Conservation (phyloP, 2,888 invertebrate species). For the Harpalus rubripes region DNA sequence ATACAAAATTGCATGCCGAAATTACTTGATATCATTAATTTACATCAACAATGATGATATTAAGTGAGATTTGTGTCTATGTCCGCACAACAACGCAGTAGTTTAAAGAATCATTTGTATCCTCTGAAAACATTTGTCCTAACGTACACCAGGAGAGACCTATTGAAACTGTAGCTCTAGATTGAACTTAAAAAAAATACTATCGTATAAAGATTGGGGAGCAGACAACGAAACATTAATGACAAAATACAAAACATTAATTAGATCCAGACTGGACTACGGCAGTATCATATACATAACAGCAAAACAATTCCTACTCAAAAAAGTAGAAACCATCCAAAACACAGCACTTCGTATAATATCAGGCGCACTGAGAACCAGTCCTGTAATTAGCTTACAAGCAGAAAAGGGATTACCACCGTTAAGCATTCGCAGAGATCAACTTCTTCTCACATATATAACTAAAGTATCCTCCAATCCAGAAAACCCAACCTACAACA, state of each 20-base stretch:
- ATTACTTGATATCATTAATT: too few species aligned
- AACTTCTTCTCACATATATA: slow-evolving; percentile 14
- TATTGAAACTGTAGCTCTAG: too few species aligned
- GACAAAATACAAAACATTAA: too few species aligned
- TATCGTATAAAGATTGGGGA: slow-evolving; percentile 42
- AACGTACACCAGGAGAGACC: too few species aligned
- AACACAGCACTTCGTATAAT: slow-evolving; percentile 45
- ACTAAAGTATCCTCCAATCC: not conserved
- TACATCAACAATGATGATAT: too few species aligned
- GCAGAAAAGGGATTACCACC: not conserved
- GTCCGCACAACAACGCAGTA: too few species aligned
- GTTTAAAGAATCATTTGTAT: too few species aligned
- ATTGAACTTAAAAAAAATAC: slow-evolving; percentile 53
- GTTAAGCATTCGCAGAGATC: slow-evolving; percentile 9
- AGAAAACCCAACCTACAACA: not conserved
- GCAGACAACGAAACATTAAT: too few species aligned
- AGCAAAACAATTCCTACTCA: slow-evolving; percentile 15
- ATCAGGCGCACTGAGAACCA: slow-evolving; percentile 47
- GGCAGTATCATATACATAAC: slow-evolving; percentile 12
- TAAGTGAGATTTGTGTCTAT: too few species aligned
- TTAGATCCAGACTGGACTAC: slow-evolving; percentile 55
- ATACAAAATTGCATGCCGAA: too few species aligned
- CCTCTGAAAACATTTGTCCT: too few species aligned
- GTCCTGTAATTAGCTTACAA: slow-evolving; percentile 13
- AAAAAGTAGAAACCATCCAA: slow-evolving; percentile 31